A percentile compares a stretch with the other conserved stretches of the same genome.
These are phyloP conservation scores for Timema cristinae DNA, from an alignment of 2,888 invertebrate genomes.

Conservation along the genomic window DNA sequence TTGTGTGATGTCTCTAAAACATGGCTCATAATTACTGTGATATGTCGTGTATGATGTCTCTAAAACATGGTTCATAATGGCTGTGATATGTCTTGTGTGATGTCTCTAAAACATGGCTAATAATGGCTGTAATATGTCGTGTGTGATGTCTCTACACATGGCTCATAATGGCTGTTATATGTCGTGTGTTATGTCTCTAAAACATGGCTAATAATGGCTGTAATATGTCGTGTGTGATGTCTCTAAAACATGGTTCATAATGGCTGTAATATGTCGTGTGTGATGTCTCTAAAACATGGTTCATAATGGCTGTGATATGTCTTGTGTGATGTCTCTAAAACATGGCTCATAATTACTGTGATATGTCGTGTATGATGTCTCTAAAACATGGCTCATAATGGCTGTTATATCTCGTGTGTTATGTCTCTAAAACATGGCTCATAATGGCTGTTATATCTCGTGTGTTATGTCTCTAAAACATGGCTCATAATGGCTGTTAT, in stretches of 20 bases:
- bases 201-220: no score
- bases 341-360: no score
- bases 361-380: no score
- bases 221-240: no score
- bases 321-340: background rate
- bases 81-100: background rate
- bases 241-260: background rate
- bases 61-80: no score
- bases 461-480: background rate
- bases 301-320: no score
- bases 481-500: no score
- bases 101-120: no score
- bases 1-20: constrained; percentile 31
- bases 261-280: no score
- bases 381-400: background rate
- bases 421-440: background rate
- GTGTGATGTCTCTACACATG: constrained; percentile 31
- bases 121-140: background rate
- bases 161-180: no score
- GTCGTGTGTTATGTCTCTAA: background rate
- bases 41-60: constrained; percentile 28
- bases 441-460: no score
- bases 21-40: background rate
- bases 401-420: no score
- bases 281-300: background rate